Evolutionary conservation across 2,888 invertebrate species (phyloP).

Genomic region (Rhagonycha lutea): DNA sequence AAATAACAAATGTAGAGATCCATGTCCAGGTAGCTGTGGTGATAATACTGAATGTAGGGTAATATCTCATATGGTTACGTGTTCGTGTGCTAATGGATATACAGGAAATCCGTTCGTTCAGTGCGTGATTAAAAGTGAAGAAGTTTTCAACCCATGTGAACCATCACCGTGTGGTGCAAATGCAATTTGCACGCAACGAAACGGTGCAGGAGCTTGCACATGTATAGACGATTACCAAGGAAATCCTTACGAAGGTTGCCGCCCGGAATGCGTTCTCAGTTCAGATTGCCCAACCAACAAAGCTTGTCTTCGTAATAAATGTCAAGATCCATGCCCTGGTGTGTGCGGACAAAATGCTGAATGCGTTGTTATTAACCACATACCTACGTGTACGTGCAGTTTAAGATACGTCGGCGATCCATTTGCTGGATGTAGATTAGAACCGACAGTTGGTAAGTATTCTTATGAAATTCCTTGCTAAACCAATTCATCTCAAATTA

Average conservation of each 20-base stretch:
- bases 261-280: slow-evolving; percentile 85
- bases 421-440: slow-evolving; percentile 59
- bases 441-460: slow-evolving; percentile 41
- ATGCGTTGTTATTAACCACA: slow-evolving; percentile 82
- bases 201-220: slow-evolving; percentile 79
- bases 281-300: slow-evolving; percentile 83
- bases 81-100: slow-evolving; percentile 75
- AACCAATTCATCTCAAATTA: neutral
- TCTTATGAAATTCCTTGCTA: neutral
- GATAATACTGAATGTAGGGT: slow-evolving; percentile 79
- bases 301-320: slow-evolving; percentile 82
- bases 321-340: slow-evolving; percentile 84
- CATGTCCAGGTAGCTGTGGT: slow-evolving; percentile 82
- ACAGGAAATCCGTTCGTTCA: slow-evolving; percentile 84
- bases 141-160: slow-evolving; percentile 74
- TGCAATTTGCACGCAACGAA: slow-evolving; percentile 76
- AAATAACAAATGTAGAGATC: slow-evolving; percentile 79
- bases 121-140: slow-evolving; percentile 66
- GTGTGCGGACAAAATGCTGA: slow-evolving; percentile 82
- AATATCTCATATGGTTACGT: slow-evolving; percentile 79
- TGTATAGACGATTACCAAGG: slow-evolving; percentile 82
- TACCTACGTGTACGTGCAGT: slow-evolving; percentile 82
- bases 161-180: slow-evolving; percentile 88
- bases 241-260: slow-evolving; percentile 84
- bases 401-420: slow-evolving; percentile 78